Evolutionary conservation across 2,113 vertebrate genomes (phyloP), one percentile per base, ranked within the genome.

Genomic region (Sinocyclocheilus maitianheensis): DNA sequence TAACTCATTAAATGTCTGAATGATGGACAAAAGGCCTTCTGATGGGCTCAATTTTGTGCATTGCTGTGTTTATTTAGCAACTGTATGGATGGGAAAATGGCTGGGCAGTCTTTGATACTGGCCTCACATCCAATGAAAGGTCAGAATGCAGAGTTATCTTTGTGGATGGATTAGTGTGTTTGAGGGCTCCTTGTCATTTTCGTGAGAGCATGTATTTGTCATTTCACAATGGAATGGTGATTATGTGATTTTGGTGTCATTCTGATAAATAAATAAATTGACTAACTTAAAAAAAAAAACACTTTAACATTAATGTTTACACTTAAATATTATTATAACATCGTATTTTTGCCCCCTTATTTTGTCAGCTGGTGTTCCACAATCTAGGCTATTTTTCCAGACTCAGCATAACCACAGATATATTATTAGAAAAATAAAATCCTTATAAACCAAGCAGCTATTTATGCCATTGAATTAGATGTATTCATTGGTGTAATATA

Each of bases 81-180:
- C 92, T 67, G 83, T 85, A 86, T 87, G 85, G 87, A 85, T 84
- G 86, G 1, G 30, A 77, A 90, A 89, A 84, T 83, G 84, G 82
- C 69, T 87, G 84, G 89, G 69, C 65, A 76, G 88, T 90, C 91
- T 89, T 91, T 91, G 90, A 92, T 92, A 84, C 87, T 72, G 40
- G 85, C 91, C 88, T 91, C 81, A 76, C 83, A 30, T 90, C 87
- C 79, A 40, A 91, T 94, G 92, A 94, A 93, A 94, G 92, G 91
- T 86, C 90, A 91, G 93, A 90, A 93, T 94, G 94, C 90, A 92
- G 89, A 92, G 93, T 93, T 93, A 90, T 89, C 87, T 92, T 94
- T 94, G 91, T 93, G 88, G 81, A 87, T 83, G 63, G 88, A 90
- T 75, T n/a, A 84, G 82, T 76, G 88, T 55, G 60, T 93, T 89